phyloP scores from a whole-genome alignment of 2,888 invertebrate species.

The Xiphydria camelus region DNA sequence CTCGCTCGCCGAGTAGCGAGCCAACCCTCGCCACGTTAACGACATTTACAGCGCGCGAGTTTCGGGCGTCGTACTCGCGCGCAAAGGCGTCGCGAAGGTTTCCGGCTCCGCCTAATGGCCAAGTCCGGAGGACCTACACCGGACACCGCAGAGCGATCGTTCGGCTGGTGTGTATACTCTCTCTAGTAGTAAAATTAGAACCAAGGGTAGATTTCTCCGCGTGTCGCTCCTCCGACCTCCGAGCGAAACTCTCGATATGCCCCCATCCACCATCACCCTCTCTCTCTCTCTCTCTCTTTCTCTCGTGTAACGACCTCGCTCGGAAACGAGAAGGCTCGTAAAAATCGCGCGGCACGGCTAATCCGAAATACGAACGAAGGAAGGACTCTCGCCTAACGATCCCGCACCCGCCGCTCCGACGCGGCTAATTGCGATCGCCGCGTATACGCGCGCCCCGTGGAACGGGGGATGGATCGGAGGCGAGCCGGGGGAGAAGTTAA shows the following conservation, averaged over 20 bases:
- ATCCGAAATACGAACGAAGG: slow-evolving; percentile 27
- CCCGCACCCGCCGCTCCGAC: slow-evolving; percentile 34
- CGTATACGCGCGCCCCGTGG: too few relatives aligned
- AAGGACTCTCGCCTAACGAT: slow-evolving; percentile 29
- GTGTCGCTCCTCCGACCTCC: not conserved
- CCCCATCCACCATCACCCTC: too few relatives aligned
- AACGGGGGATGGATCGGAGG: slow-evolving; percentile 27
- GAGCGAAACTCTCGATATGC: too few relatives aligned
- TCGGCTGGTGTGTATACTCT: too few relatives aligned
- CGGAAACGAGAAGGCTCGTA: too few relatives aligned
- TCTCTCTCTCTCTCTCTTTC: not conserved
- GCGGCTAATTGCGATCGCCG: slow-evolving; percentile 37
- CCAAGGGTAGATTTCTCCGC: slow-evolving; percentile 25
- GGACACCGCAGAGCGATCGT: slow-evolving; percentile 51
- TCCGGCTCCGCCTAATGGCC: slow-evolving; percentile 47
- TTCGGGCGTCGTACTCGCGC: slow-evolving; percentile 24
- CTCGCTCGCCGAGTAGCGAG: slow-evolving; percentile 15
- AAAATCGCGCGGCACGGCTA: too few relatives aligned
- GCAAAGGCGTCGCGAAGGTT: slow-evolving; percentile 33
- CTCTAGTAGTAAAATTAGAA: too few relatives aligned
- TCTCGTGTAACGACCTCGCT: too few relatives aligned
- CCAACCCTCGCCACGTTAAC: slow-evolving; percentile 39
- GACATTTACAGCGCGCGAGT: slow-evolving; percentile 48
- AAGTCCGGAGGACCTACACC: slow-evolving; percentile 47
- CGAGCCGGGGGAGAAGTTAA: slow-evolving; percentile 10